Percentiles rank a stretch among this genome's conserved stretches.
These are phyloP conservation scores for Meandrina meandrites DNA, from an alignment of 92 coral and sea anemone genomes.

Conservation along the genomic window DNA sequence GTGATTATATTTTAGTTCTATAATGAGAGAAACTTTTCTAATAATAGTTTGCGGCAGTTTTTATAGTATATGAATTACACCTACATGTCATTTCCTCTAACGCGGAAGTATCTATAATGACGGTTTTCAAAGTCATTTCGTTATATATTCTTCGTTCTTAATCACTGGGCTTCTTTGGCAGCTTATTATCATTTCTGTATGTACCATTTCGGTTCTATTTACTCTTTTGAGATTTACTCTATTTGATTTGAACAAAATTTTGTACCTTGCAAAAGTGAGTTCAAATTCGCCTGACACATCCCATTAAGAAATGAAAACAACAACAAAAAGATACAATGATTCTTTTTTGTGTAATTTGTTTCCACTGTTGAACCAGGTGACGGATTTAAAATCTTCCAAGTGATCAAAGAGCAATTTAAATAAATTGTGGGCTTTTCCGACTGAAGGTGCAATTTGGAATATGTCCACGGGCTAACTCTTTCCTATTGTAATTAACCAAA, in stretches of 20 bases:
- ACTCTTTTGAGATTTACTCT: not conserved
- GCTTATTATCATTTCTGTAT: not conserved
- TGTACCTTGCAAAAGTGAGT: not conserved
- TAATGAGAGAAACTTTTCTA: not conserved
- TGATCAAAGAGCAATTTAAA: not conserved
- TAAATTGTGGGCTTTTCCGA: not conserved
- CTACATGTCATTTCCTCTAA: not conserved
- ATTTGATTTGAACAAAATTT: not conserved
- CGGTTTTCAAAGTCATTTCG: not conserved
- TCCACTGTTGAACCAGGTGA: not conserved
- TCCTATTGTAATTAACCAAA: conserved; percentile 1
- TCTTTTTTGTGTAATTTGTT: not conserved
- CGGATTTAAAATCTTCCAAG: not conserved
- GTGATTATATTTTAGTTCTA: not conserved
- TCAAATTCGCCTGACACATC: not conserved
- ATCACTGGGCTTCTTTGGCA: not conserved
- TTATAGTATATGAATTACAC: not conserved
- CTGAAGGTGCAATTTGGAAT: not conserved
- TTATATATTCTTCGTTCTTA: not conserved
- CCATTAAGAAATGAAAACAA: not conserved
- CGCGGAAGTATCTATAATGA: not conserved
- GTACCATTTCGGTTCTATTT: not conserved
- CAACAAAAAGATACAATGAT: not conserved
- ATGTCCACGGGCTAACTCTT: not conserved
- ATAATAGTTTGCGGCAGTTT: not conserved